phyloP scores from a whole-genome alignment of 1,140 invertebrate genomes.

The Carcinoscorpius rotundicauda region DNA sequence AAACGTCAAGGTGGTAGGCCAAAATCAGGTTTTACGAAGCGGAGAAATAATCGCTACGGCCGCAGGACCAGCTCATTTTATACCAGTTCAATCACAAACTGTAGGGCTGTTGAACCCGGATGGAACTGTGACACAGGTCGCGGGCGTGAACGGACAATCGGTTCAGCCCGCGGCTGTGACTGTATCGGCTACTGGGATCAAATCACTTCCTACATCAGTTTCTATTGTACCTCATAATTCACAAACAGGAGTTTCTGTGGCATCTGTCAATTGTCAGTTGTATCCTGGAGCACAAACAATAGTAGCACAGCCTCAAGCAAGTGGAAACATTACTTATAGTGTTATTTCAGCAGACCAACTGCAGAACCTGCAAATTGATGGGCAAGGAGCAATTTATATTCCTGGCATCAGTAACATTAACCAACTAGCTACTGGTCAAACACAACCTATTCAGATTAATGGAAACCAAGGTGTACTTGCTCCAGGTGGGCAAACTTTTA shows the following conservation, averaged over 20 bases:
- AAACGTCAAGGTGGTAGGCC: constrained; percentile 17
- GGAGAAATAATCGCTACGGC: constrained; percentile 26
- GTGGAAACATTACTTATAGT: constrained; percentile 46
- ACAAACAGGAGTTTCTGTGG: too few species aligned
- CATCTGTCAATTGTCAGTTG: too few species aligned
- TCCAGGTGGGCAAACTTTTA: constrained; percentile 46
- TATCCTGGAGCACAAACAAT: constrained; percentile 23
- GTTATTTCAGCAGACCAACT: constrained; percentile 44
- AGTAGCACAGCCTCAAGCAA: constrained; percentile 24
- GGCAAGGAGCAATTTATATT: constrained; percentile 81
- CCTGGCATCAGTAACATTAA: constrained; percentile 32
- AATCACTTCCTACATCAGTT: too few species aligned
- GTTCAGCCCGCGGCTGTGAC: constrained; percentile 13
- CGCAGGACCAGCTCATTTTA: constrained; percentile 14
- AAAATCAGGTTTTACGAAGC: constrained; percentile 21
- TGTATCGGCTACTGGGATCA: constrained; percentile 10
- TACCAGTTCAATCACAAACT: constrained; percentile 25
- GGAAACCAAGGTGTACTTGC: constrained; percentile 39
- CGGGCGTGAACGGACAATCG: background rate
- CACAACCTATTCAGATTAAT: constrained; percentile 27
- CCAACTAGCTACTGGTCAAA: constrained; percentile 24
- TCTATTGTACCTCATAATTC: too few species aligned
- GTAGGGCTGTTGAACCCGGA: constrained; percentile 22
- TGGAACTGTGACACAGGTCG: constrained; percentile 23
- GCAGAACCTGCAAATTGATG: constrained; percentile 82